phyloP scores from a whole-genome alignment of 2,888 invertebrate species.

The Drosophila lacicola region DNA sequence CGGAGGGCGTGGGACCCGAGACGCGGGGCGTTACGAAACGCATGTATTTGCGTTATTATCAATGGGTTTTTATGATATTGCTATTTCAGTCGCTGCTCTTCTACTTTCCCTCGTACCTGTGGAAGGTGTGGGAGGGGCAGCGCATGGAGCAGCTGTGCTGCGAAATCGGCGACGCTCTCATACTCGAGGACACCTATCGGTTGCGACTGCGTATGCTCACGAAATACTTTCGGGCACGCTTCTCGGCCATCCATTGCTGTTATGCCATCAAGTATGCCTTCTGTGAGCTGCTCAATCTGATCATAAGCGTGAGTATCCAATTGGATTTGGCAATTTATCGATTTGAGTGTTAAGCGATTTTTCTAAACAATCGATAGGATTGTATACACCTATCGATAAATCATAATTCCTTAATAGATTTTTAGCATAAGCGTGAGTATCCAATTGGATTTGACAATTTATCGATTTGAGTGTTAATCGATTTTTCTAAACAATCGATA shows the following conservation, averaged over 20 bases:
- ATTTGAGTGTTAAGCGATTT: not conserved
- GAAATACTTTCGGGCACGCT: conserved; percentile 71
- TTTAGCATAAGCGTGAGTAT: conserved; percentile 88
- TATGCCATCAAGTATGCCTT: conserved; percentile 89
- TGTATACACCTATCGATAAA: not conserved
- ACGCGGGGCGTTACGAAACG: conserved; percentile 56
- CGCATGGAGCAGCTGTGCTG: conserved; percentile 81
- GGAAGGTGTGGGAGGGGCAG: conserved; percentile 85
- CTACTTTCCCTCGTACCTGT: conserved; percentile 78
- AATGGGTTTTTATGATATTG: conserved; percentile 83
- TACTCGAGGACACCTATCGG: conserved; percentile 58
- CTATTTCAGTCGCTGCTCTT: conserved; percentile 79
- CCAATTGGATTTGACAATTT: not conserved
- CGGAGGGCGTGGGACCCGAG: conserved; percentile 73
- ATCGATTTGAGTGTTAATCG: not conserved
- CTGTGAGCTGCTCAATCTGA: conserved; percentile 90
- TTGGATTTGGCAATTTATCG: not conserved
- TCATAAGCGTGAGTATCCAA: conserved; percentile 88
- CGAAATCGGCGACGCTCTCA: conserved; percentile 68
- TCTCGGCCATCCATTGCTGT: conserved; percentile 69
- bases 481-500: not conserved
- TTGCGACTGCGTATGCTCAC: conserved; percentile 61
- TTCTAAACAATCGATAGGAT: no score
- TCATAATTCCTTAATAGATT: not conserved
- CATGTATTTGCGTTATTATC: conserved; percentile 80